Percentiles rank a stretch among this genome's conserved stretches.
Evolutionary conservation across 2,888 invertebrate species (phyloP).

Genomic region (Drosophila nr. perissopoda): DNA sequence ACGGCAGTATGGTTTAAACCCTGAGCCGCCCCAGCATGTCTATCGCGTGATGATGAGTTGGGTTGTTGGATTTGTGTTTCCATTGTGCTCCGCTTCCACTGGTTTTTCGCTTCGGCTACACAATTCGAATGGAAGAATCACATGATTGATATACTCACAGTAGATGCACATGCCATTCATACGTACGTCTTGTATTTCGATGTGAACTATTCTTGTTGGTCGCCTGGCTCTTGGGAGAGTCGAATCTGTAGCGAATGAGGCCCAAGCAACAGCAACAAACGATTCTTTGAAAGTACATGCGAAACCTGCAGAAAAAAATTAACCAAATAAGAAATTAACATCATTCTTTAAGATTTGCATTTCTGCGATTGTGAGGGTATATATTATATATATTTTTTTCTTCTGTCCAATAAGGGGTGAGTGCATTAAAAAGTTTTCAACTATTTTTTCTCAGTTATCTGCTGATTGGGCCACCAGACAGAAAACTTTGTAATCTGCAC

Average conservation of each 20-base stretch:
- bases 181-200: slow-evolving; percentile 64
- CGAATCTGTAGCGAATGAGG: slow-evolving; percentile 62
- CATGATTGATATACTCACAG: background rate
- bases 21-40: slow-evolving; percentile 27
- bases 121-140: slow-evolving; percentile 12
- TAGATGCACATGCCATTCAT: background rate
- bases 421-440: background rate
- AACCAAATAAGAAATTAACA: background rate
- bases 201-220: slow-evolving; percentile 70
- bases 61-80: slow-evolving; percentile 83
- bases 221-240: slow-evolving; percentile 71
- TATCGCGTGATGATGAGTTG: slow-evolving; percentile 42
- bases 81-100: slow-evolving; percentile 84
- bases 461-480: background rate
- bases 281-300: slow-evolving; percentile 89
- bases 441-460: background rate
- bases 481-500: background rate
- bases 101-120: slow-evolving; percentile 71
- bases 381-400: background rate
- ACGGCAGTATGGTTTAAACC: slow-evolving; percentile 44
- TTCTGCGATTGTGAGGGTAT: background rate
- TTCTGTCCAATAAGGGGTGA: background rate
- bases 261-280: slow-evolving; percentile 87
- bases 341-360: background rate
- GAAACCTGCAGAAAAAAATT: slow-evolving; percentile 86